Percentiles rank a stretch among this genome's conserved stretches.
These are phyloP conservation scores for Gavia stellata DNA, from an alignment of 2,113 vertebrate genomes.

Conservation along the genomic window DNA sequence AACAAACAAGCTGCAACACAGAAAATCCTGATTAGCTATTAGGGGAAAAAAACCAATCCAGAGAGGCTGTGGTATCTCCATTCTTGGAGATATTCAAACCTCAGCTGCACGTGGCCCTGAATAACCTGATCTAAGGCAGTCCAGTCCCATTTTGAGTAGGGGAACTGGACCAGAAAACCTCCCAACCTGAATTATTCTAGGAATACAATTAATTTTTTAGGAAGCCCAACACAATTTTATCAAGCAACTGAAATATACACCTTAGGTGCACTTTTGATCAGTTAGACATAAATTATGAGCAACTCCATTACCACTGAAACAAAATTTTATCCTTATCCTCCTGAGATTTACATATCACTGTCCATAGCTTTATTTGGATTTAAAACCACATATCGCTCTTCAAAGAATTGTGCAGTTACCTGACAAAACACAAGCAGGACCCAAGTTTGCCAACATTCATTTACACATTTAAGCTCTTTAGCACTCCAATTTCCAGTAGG, in stretches of 20 bases:
- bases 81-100: not conserved
- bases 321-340: not conserved
- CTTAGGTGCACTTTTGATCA: not conserved
- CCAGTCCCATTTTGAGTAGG: not conserved
- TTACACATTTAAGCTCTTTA: not conserved
- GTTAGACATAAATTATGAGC: not conserved
- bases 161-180: not conserved
- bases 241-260: not conserved
- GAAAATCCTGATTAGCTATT: not conserved
- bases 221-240: not conserved
- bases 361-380: not conserved
- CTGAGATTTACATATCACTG: not conserved
- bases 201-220: not conserved
- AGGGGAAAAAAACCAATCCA: not conserved
- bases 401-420: not conserved
- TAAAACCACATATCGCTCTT: not conserved
- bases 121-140: not conserved
- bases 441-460: not conserved
- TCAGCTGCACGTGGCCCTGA: not conserved
- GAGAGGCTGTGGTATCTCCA: not conserved
- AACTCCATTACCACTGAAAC: not conserved
- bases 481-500: not conserved
- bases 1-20: not conserved
- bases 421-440: not conserved
- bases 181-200: not conserved